Base-by-base conservation (phyloP, 2,797 vertebrate genomes). In the Mionectes olivaceus region DNA sequence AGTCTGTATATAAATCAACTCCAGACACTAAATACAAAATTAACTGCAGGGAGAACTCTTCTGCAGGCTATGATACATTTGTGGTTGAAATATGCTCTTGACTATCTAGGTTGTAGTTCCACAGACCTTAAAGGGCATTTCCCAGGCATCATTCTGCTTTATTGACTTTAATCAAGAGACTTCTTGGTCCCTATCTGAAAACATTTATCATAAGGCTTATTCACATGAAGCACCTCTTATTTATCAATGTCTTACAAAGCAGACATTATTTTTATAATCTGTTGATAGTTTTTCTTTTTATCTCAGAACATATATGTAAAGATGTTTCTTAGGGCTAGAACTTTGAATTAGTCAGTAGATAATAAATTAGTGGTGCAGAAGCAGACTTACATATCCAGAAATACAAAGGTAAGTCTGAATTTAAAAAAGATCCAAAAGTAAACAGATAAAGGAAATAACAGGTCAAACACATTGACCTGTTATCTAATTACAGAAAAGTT, bases 1-100 rank as follows among this genome's bases (percentile, higher is more conserved):
- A 77, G 33, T 47, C 50, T 80, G 39, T 57, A 10, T 47, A 83
- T 94, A 93, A 81, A 94, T 94, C 89, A 96, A 4, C 24, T 82
- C 41, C 25, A 83, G 71, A 75, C 39, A 82, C 21, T 94, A 94
- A 93, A 77, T 25, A 35, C 4, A 78, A 89, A 94, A 89, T 85
- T 86, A 84, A 83, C 55, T 63, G 24, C 57, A 57, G 25, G 19
- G 33, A 92, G 28, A 87, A 76, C 6, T n/a, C 33, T 30, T 86
- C n/a, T 63, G 21, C 9, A 88, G 68, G 23, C 46, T 23, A 50
- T 39, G 57, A 43, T 41, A 74, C 84, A 89, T 82, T 76, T 81
- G 19, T 10, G 7, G 16, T 73, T 75, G 52, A 95, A 93, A 70
- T 67, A 85, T 22, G 11, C 5, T 85, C 25, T 46, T 86, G 16